Conservation (phyloP, 1,140 invertebrate genomes). For the Neocloeon triangulifer region DNA sequence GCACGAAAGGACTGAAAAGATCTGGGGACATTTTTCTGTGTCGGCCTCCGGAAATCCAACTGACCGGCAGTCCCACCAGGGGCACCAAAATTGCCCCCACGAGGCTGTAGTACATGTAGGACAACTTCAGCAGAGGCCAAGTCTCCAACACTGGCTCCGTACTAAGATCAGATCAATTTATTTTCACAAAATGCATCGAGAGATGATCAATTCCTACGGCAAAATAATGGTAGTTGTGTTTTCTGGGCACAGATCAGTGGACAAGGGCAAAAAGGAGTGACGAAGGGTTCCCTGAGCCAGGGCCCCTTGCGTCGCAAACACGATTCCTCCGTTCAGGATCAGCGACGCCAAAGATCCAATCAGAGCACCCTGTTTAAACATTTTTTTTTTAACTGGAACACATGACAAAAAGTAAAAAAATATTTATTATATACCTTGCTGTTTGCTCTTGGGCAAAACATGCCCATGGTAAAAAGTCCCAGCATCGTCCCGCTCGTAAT, state of each 20-base stretch:
- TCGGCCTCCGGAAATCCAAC: constrained; percentile 36
- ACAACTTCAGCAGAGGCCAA: constrained; percentile 46
- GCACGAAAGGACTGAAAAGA: constrained; percentile 32
- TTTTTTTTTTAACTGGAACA: too few species aligned
- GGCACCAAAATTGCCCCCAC: constrained; percentile 35
- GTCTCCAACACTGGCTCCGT: too few species aligned
- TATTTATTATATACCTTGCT: too few species aligned
- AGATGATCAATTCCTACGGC: neutral
- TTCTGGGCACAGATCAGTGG: too few species aligned
- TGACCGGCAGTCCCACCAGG: constrained; percentile 36
- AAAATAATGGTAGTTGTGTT: neutral
- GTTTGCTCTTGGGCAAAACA: constrained; percentile 63
- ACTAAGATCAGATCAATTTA: neutral
- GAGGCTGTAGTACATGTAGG: constrained; percentile 45
- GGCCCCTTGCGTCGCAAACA: constrained; percentile 26
- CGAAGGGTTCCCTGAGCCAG: constrained; percentile 17
- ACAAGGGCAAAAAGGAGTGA: neutral
- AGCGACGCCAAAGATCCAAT: constrained; percentile 29
- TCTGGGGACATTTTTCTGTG: constrained; percentile 29
- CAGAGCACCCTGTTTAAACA: constrained; percentile 28
- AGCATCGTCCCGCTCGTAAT: constrained; percentile 65
- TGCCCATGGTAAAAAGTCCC: constrained; percentile 65
- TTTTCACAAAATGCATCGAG: too few species aligned
- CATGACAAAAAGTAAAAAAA: too few species aligned
- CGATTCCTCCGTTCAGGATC: constrained; percentile 26